A percentile compares a stretch with the other conserved stretches of the same genome.
Evolutionary conservation across 2,888 invertebrate genomes (phyloP).

Genomic region (Lissonota sp.): DNA sequence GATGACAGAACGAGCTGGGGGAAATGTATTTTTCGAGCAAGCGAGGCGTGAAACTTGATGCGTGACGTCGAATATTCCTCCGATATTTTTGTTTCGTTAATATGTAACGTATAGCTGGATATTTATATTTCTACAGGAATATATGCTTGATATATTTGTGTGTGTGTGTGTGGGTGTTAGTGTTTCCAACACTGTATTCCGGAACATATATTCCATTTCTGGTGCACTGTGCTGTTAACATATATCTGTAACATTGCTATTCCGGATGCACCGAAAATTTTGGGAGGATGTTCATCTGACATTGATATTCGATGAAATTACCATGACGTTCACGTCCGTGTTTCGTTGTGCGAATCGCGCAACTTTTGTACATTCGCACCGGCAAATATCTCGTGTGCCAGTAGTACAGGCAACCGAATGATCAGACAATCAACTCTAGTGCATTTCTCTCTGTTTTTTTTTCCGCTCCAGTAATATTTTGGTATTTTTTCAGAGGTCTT

Average conservation of each 20-base stretch:
- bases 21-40: constrained; percentile 64
- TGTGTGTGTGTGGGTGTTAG: too few species aligned
- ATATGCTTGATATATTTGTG: constrained; percentile 20
- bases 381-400: constrained; percentile 11
- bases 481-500: too few species aligned
- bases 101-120: constrained; percentile 16
- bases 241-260: constrained; percentile 28
- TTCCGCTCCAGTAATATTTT: neutral
- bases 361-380: too few species aligned
- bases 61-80: constrained; percentile 5
- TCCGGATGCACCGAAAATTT: constrained; percentile 47
- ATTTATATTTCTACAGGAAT: constrained; percentile 5
- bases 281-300: constrained; percentile 52
- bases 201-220: constrained; percentile 63
- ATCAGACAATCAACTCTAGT: constrained; percentile 36
- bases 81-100: constrained; percentile 15
- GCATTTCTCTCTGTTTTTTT: neutral
- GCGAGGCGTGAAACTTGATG: constrained; percentile 42
- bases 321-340: constrained; percentile 72
- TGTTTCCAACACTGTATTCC: constrained; percentile 55
- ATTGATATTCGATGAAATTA: constrained; percentile 79
- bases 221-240: constrained; percentile 1
- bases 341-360: constrained; percentile 1
- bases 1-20: constrained; percentile 1
- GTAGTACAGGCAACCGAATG: constrained; percentile 45